A percentile compares a stretch with the other conserved stretches of the same genome.
These are phyloP conservation scores for Idaea aversata DNA, from an alignment of 2,888 invertebrate genomes.

Conservation along the genomic window DNA sequence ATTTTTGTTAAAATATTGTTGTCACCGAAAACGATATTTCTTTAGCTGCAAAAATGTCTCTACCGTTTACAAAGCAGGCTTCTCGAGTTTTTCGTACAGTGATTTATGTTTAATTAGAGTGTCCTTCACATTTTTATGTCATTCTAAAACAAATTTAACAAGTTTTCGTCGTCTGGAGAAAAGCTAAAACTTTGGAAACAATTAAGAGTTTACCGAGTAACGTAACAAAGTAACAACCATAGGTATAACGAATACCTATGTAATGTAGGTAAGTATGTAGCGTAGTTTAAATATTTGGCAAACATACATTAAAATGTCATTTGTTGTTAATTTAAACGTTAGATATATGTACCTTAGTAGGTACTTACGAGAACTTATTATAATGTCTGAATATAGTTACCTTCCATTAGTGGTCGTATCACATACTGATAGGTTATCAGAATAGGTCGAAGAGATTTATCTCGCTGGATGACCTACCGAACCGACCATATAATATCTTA, in stretches of 20 bases:
- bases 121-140: conserved; percentile 59
- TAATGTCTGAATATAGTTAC: conserved; percentile 46
- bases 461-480: conserved; percentile 21
- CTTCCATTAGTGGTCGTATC: conserved; percentile 43
- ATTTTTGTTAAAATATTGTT: conserved; percentile 68
- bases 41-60: conserved; percentile 61
- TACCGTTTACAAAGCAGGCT: conserved; percentile 52
- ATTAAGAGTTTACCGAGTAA: conserved; percentile 42
- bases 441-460: conserved; percentile 47
- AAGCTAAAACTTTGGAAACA: conserved; percentile 48
- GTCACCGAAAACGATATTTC: conserved; percentile 69
- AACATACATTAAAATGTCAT: conserved; percentile 9
- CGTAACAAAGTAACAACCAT: conserved; percentile 20
- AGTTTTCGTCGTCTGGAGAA: conserved; percentile 42
- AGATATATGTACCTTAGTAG: conserved; percentile 45
- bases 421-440: conserved; percentile 41
- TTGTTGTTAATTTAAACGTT: conserved; percentile 31
- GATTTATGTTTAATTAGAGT: conserved; percentile 74
- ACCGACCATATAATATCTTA: conserved; percentile 11
- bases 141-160: conserved; percentile 53
- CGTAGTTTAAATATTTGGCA: conserved; percentile 15
- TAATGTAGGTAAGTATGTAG: conserved; percentile 18
- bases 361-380: conserved; percentile 8
- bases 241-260: conserved; percentile 35
- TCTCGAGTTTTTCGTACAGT: conserved; percentile 56